Conservation (phyloP, 1,140 invertebrate genomes). For the Saccostrea glomerata region DNA sequence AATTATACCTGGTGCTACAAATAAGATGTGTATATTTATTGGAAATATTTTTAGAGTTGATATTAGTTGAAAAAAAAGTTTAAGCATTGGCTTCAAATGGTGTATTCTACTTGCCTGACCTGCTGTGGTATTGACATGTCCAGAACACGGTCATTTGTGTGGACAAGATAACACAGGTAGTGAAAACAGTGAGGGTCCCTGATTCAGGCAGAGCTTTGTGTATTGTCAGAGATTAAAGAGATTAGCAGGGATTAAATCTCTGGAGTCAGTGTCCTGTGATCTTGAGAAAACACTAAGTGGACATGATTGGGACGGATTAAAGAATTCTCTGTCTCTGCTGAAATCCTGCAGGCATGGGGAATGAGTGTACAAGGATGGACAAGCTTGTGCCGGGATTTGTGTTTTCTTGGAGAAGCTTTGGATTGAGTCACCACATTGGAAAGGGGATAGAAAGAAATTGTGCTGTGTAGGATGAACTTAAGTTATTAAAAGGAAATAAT, state of each 20-base stretch:
- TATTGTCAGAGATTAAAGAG: constrained; percentile 17
- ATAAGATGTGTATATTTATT: background rate
- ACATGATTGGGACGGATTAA: background rate
- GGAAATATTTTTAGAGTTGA: background rate
- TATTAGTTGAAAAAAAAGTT: background rate
- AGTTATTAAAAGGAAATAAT: background rate
- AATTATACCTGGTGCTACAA: background rate
- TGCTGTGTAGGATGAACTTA: background rate
- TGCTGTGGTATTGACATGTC: background rate
- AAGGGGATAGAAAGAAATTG: background rate
- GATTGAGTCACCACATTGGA: background rate
- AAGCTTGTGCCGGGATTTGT: background rate
- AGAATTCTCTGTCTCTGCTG: background rate
- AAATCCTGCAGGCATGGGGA: background rate
- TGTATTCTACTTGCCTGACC: background rate
- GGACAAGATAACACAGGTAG: background rate
- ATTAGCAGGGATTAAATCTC: background rate
- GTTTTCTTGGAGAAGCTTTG: background rate
- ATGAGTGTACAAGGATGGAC: background rate
- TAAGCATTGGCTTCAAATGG: background rate
- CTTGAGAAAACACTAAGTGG: background rate
- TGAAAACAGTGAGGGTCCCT: background rate
- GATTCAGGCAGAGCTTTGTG: background rate
- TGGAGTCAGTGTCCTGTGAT: constrained; percentile 26
- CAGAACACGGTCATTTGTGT: background rate